Evolutionary conservation across 1,140 invertebrate genomes (phyloP).

Genomic region (Drosophila subpulchrella): DNA sequence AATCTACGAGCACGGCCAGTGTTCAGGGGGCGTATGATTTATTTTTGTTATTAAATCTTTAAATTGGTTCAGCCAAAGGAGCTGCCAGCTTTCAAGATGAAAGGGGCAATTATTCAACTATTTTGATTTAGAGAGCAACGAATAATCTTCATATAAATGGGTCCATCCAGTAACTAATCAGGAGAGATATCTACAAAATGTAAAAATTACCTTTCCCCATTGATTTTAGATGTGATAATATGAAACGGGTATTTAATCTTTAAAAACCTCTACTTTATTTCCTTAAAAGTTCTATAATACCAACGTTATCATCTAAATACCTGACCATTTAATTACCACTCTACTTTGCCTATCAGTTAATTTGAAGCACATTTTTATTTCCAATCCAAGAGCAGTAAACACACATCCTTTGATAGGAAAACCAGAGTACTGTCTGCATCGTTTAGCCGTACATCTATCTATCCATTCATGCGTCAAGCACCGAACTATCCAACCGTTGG

Average conservation of each 20-base stretch:
- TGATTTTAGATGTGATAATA: too few relatives aligned
- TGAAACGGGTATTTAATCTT: too few relatives aligned
- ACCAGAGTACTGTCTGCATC: conserved; percentile 19
- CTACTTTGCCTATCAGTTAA: conserved; percentile 1
- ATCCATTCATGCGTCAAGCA: conserved; percentile 11
- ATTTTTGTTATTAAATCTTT: conserved; percentile 74
- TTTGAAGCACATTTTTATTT: conserved; percentile 13
- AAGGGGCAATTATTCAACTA: conserved; percentile 4
- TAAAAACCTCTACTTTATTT: too few relatives aligned
- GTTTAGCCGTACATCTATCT: conserved; percentile 36
- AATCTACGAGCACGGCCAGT: conserved; percentile 37
- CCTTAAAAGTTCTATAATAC: too few relatives aligned
- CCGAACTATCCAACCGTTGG: conserved; percentile 25
- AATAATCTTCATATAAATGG: conserved; percentile 5
- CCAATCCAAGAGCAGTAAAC: not conserved
- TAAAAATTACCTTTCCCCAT: not conserved
- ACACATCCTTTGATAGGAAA: not conserved
- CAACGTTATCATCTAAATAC: not conserved
- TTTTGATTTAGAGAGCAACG: conserved; percentile 12
- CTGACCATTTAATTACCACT: not conserved
- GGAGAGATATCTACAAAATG: not conserved
- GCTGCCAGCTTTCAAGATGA: not conserved
- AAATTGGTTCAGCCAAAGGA: conserved; percentile 43
- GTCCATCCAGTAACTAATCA: not conserved
- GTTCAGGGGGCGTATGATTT: conserved; percentile 68